Evolutionary conservation across 2,113 vertebrate species (phyloP), one percentile per base, ranked within the genome.

Genomic region (Gnathonemus echidnorhynchus): DNA sequence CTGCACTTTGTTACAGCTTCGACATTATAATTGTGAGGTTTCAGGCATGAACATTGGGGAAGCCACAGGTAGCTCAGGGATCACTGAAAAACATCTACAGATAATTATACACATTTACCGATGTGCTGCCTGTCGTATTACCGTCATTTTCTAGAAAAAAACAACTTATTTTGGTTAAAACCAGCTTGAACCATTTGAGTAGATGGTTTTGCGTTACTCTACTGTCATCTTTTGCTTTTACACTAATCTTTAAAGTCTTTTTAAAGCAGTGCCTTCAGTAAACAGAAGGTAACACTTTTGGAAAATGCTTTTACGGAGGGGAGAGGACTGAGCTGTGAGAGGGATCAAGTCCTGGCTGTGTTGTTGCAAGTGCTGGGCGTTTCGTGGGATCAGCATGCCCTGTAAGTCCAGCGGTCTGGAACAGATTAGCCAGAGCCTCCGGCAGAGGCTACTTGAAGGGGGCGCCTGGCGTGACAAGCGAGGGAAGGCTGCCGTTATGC

Each of bases 391-490:
- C 24, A n/a, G 42, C 21, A 4, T 35, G 27, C 50, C 19, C 86
- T 87, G 86, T 87, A 87, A 52, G 27, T 56, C 86, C 86, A 31
- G n/a, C 27, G 5, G 24, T 87, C 86, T 87, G 86, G 49, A 35
- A 87, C 27, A 19, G 86, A 87, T 87, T 87, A 53, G 50, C 86
- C 49, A 87, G 50, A 87, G 86, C 84, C 45, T 50, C 48, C 21
- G 42, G 84, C 24, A 50, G 84, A 86, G 45, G 48, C 49, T 87
- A 56, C 49, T 87, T 56, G 48, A 53, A 53, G 86, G 48, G 86
- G 86, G 86, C 24, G 27, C n/a, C 42, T 45, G 39, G 42, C 83
- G 5, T 45, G 45, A 85, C 45, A 11, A 24, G 21, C 8, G 45
- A 24, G 45, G 21, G 83, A 85, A 48, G 83, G 45, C 9, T 1